A percentile compares a stretch with the other conserved stretches of the same genome.
Conservation (phyloP, 2,888 invertebrate genomes). For the Gymnoscelis rufifasciata region DNA sequence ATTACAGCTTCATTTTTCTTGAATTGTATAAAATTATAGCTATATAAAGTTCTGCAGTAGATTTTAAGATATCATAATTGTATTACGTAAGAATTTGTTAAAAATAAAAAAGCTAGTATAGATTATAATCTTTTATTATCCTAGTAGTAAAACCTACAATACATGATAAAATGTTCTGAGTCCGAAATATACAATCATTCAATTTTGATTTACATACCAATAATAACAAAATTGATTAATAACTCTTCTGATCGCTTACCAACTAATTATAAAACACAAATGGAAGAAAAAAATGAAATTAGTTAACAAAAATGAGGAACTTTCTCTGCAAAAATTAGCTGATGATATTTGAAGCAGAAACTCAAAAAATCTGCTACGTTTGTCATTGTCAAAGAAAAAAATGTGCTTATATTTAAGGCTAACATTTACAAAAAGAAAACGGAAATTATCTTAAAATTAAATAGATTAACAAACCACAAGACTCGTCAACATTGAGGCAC, state of each 20-base stretch:
- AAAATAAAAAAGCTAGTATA: conserved; percentile 28
- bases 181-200: conserved; percentile 72
- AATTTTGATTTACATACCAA: conserved; percentile 58
- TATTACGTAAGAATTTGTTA: background rate
- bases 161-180: conserved; percentile 63
- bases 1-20: too few species aligned
- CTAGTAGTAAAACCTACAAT: conserved; percentile 57
- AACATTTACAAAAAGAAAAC: background rate
- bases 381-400: too few species aligned
- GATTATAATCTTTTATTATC: conserved; percentile 51
- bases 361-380: too few species aligned
- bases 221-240: conserved; percentile 65
- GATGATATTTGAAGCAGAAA: too few species aligned
- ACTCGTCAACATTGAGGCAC: too few species aligned
- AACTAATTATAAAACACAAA: conserved; percentile 56
- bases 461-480: too few species aligned
- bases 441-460: too few species aligned
- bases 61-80: background rate
- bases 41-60: background rate
- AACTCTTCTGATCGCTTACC: conserved; percentile 53
- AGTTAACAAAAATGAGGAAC: conserved; percentile 48
- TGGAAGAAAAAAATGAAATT: conserved; percentile 54
- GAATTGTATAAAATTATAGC: background rate
- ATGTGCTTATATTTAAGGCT: too few species aligned
- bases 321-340: conserved; percentile 25